Evolutionary conservation across 2,888 invertebrate species (phyloP).

Genomic region (Bunonema sp.): DNA sequence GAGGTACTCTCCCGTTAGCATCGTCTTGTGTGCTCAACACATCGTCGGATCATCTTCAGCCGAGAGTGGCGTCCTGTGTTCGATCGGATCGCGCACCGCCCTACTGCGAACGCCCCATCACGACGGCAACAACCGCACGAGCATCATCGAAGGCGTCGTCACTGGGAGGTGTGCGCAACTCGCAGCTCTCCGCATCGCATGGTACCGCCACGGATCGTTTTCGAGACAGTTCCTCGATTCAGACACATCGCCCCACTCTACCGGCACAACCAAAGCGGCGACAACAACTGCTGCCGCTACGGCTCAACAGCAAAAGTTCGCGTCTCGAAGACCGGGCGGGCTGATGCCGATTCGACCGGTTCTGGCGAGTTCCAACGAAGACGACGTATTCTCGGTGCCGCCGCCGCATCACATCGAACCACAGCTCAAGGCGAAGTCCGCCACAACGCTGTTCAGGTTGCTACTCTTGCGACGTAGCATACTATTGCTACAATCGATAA

Average conservation of each 20-base stretch:
- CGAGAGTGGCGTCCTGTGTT: conserved; percentile 25
- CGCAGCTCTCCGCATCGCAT: too few species aligned
- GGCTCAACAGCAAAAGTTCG: conserved; percentile 1
- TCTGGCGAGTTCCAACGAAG: too few species aligned
- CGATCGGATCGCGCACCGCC: conserved; percentile 29
- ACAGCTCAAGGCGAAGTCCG: too few species aligned
- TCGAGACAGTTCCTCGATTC: too few species aligned
- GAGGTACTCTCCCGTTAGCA: background rate
- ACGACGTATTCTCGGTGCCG: too few species aligned
- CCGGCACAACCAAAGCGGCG: background rate
- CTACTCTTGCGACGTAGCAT: conserved; percentile 1
- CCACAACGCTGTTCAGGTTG: conserved; percentile 3
- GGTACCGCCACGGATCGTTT: too few species aligned
- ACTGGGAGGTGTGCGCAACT: too few species aligned
- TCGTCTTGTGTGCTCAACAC: background rate
- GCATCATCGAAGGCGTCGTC: too few species aligned
- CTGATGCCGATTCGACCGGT: too few species aligned
- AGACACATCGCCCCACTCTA: too few species aligned
- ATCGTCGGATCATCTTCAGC: too few species aligned
- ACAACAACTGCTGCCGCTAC: background rate
- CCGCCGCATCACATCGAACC: too few species aligned
- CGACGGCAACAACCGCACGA: conserved; percentile 6
- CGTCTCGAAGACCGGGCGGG: background rate
- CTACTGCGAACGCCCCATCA: conserved; percentile 32
- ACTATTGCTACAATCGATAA: background rate